These are phyloP conservation scores for Gymnoscopelus microlampas DNA, from an alignment of 2,797 vertebrate genomes.

Conservation along the genomic window DNA sequence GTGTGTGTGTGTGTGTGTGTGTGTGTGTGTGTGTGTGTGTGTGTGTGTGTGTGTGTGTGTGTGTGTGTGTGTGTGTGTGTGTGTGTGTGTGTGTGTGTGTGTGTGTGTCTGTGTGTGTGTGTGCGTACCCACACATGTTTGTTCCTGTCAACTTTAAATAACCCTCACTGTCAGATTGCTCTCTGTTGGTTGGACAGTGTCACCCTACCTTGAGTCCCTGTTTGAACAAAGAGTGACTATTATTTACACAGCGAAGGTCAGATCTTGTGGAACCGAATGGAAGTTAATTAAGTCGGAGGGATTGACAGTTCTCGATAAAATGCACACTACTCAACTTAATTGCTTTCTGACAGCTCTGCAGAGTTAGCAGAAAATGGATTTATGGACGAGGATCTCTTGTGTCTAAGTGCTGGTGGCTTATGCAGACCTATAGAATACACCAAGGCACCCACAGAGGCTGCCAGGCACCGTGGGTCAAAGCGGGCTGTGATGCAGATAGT, in stretches of 20 bases:
- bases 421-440: constrained; percentile 26
- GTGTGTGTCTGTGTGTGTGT: constrained; percentile 1
- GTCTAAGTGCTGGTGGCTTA: constrained; percentile 47
- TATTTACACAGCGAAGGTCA: constrained; percentile 83
- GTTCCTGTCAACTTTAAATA: constrained; percentile 9
- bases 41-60: constrained; percentile 10
- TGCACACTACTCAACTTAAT: constrained; percentile 80
- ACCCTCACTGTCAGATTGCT: constrained; percentile 39
- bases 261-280: constrained; percentile 55
- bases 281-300: constrained; percentile 79
- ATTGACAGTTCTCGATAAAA: constrained; percentile 82
- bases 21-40: constrained; percentile 8
- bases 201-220: constrained; percentile 43
- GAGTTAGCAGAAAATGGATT: constrained; percentile 79
- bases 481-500: constrained; percentile 9
- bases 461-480: constrained; percentile 31
- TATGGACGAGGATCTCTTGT: constrained; percentile 65
- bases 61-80: constrained; percentile 12
- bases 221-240: constrained; percentile 54
- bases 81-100: neutral
- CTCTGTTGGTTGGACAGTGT: constrained; percentile 29
- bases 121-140: neutral
- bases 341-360: constrained; percentile 82
- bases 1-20: constrained; percentile 5
- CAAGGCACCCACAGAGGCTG: constrained; percentile 20